Conservation (phyloP, 1,140 invertebrate genomes). For the Drosophila tani region DNA sequence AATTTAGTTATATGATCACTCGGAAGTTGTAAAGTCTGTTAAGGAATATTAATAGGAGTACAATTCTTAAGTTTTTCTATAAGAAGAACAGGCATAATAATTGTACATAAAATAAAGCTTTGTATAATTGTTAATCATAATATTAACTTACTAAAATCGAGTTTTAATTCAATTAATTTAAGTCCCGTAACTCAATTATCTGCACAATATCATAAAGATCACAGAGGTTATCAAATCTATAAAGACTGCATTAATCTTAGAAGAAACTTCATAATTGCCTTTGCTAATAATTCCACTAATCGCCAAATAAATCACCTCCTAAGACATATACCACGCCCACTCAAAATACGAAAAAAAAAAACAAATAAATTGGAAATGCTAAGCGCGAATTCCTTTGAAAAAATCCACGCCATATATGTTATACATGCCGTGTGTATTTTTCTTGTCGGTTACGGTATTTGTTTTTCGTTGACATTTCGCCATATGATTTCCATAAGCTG, state of each 20-base stretch:
- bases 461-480: constrained; percentile 76
- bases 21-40: background rate
- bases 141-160: background rate
- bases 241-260: background rate
- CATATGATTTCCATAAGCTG: constrained; percentile 81
- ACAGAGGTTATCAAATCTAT: background rate
- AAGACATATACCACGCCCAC: constrained; percentile 66
- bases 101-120: background rate
- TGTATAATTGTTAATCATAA: too few relatives aligned
- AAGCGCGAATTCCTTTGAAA: constrained; percentile 36
- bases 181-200: background rate
- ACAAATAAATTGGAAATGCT: constrained; percentile 17
- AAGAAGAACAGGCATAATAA: background rate
- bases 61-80: background rate
- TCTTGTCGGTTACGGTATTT: constrained; percentile 44
- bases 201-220: background rate
- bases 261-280: constrained; percentile 28
- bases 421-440: constrained; percentile 36
- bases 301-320: constrained; percentile 51
- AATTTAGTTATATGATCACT: constrained; percentile 13
- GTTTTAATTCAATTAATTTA: background rate
- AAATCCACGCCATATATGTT: constrained; percentile 39
- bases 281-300: constrained; percentile 27
- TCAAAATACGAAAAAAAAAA: constrained; percentile 4
- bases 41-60: background rate